Base-by-base conservation (phyloP, 1,140 invertebrate genomes). In the Heliothis subflexa region DNA sequence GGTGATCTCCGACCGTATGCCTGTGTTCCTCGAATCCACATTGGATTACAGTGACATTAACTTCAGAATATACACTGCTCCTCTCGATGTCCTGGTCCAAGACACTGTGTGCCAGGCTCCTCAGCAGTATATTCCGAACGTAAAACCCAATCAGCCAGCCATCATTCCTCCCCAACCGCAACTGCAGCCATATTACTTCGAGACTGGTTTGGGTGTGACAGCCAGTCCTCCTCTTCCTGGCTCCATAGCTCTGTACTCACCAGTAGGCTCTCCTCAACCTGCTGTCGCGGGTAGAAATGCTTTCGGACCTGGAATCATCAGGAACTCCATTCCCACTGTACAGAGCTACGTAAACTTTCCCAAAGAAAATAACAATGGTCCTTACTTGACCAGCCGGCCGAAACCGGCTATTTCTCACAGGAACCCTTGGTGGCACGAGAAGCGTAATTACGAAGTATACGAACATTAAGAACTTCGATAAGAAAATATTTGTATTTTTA, bases 1-100 rank as follows among this genome's bases (percentile, higher is more conserved):
- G 97, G 96, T 97, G 0, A 96, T 98, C 3, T 97, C 97, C 0
- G 97, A 98, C 86, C 94, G 96, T 45, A 97, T 98, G 97, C 97
- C 97, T 0, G 95, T 96, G 47, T 97, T 98, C 81, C 89, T 98
- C 16, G 92, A 97, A 74, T 95, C 96, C 1, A 95, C 96, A 54
- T 88, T 98, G 11, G 96, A 98, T 85, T 97, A 96, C 80, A 96
- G 95, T 33, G 97, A 98, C 81, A 95, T 97, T 1, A 98, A 98
- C 86, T 98, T 97, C 95, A 96, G 97, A 85, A 96, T 98, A 80
- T 96, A 96, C 84, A 96, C 96, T 3, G 96, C 96, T 0, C 95
- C 97, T 0, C 88, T 97, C 3, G 95, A 95, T 33, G 91, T 95
- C 0, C 94, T 97, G 0, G 94, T 97, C 5, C 93, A 96, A 57